Evolutionary conservation across 2,888 invertebrate genomes (phyloP).

Genomic region (Macaria liturata): DNA sequence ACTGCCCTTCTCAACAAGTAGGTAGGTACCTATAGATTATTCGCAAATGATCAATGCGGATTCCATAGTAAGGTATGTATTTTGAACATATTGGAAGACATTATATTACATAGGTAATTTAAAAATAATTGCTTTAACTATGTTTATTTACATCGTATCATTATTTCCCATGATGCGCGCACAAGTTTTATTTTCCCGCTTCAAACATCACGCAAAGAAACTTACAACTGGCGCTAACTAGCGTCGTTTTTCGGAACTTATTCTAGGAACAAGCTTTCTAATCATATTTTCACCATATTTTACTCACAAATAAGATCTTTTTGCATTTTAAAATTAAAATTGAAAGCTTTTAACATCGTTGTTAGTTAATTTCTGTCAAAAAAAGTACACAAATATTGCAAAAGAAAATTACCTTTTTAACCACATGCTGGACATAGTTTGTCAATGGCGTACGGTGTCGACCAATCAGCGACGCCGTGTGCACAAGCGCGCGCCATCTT

Average conservation of each 20-base stretch:
- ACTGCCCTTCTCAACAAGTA: too few relatives aligned
- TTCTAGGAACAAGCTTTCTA: constrained; percentile 46
- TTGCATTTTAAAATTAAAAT: constrained; percentile 9
- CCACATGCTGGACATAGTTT: constrained; percentile 69
- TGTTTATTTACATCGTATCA: constrained; percentile 6
- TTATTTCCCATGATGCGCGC: constrained; percentile 2
- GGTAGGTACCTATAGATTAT: too few relatives aligned
- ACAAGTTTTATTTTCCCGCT: constrained; percentile 59
- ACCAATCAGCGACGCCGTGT: constrained; percentile 68
- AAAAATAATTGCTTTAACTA: background rate
- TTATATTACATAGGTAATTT: too few relatives aligned
- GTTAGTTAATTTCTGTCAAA: constrained; percentile 13
- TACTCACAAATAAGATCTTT: constrained; percentile 1
- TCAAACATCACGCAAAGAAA: constrained; percentile 31
- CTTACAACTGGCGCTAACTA: constrained; percentile 44
- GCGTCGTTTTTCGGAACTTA: constrained; percentile 53
- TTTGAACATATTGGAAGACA: too few relatives aligned
- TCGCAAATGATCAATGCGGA: too few relatives aligned
- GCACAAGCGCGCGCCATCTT: constrained; percentile 89
- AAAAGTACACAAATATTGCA: constrained; percentile 32
- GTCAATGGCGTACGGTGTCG: constrained; percentile 63
- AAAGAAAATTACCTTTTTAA: constrained; percentile 45
- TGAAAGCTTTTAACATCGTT: constrained; percentile 49
- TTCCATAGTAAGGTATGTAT: too few relatives aligned
- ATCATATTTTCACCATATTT: constrained; percentile 38